Evolutionary conservation across 1,140 invertebrate species (phyloP).

Genomic region (Parapsyche elsis): DNA sequence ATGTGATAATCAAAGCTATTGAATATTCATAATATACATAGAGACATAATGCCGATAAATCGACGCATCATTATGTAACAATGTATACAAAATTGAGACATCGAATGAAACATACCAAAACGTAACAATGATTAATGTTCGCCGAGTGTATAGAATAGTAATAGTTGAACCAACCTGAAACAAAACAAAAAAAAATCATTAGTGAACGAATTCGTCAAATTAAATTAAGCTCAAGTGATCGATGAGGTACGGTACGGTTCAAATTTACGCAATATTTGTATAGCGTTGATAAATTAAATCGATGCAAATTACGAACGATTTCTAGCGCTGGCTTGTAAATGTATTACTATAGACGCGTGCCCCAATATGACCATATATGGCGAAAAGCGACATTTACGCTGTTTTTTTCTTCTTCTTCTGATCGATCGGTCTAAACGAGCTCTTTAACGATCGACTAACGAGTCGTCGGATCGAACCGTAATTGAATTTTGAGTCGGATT

Average conservation of each 20-base stretch:
- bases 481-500: not conserved
- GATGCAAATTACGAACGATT: not conserved
- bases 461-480: not conserved
- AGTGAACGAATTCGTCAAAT: not conserved
- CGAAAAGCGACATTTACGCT: not conserved
- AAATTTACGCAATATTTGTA: no score
- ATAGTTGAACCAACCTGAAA: constrained; percentile 13
- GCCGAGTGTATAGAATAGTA: not conserved
- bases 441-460: not conserved
- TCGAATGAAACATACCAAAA: not conserved
- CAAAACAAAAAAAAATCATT: constrained; percentile 12
- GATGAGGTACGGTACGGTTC: no score
- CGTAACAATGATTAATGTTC: constrained; percentile 4
- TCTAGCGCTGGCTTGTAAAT: not conserved
- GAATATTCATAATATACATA: no score
- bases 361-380: not conserved
- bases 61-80: not conserved
- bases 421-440: not conserved
- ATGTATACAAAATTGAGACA: not conserved
- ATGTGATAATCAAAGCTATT: no score
- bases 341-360: not conserved
- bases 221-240: no score
- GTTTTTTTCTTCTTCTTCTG: not conserved
- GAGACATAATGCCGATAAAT: no score
- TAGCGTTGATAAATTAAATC: not conserved